Base-by-base conservation (phyloP, 2,888 invertebrate genomes). In the Oscheius myriophilus region DNA sequence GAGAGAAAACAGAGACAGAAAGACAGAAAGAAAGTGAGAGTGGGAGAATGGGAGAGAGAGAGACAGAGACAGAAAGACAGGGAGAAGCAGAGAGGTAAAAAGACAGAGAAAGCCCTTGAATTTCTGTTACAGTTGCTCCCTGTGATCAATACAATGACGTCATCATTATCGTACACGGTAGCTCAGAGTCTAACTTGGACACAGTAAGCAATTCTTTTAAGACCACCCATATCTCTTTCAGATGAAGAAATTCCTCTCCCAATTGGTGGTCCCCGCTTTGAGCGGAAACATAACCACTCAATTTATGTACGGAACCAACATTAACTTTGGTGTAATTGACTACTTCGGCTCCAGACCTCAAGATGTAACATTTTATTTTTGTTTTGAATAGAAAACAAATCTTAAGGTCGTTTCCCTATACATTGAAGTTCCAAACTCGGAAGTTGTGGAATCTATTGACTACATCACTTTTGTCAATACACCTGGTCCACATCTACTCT, bases 121-220 rank as follows among this genome's bases (percentile, higher is more conserved):
- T 3, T 42, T 49, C 39, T 4, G 3, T 33, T 33, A 6, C 9
- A 33, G 33, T 33, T 33, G 4, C 70, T 42, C 70, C 72, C 14
- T 76, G 76, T 21, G 66, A 70, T 41, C 67, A 76, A 18, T 73
- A 66, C 18, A 71, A 73, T 21, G 76, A 76, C 52, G 62, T 69
- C 21, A 57, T 70, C n/a, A 66, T 76, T 21, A 51, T 76, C 18
- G 53, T 76, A 6, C 76, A 76, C 46, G 72, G 72, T 14, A 42
- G 64, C 42, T 61, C 69, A 12, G 25, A 7, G 52, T 63, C 62
- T 18, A 73, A 71, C 25, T 76, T 73, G 76, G 45, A 59, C 3
- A 61, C 45, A 14, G 67, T 67, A 51, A 33, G n/a, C n/a, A n/a
- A n/a, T n/a, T 33, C 49, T 14, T 21, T 3, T 26, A 18, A 14